These are phyloP conservation scores for Schizaphis graminum DNA, from an alignment of 2,888 invertebrate species.

Conservation along the genomic window DNA sequence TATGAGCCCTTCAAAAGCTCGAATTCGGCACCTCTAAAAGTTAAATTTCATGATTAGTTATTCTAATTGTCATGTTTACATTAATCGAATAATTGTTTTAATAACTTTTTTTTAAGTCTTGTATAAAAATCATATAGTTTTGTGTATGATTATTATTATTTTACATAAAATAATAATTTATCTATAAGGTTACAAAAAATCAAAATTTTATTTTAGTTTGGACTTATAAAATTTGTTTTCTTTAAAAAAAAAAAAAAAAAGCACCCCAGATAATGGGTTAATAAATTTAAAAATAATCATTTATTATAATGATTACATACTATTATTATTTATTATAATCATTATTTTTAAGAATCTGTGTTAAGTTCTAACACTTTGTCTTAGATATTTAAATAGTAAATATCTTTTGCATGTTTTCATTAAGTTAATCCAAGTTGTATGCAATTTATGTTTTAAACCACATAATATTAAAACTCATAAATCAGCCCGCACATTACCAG, in stretches of 20 bases:
- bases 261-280: background rate
- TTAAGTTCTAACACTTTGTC: background rate
- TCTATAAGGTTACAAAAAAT: background rate
- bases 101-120: background rate
- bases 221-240: background rate
- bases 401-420: background rate
- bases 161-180: background rate
- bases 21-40: background rate
- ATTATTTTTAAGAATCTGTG: background rate
- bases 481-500: constrained; percentile 36
- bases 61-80: background rate
- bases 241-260: too few species aligned
- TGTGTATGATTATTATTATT: background rate
- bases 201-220: background rate
- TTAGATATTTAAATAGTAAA: background rate
- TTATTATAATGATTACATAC: background rate
- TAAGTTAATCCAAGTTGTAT: background rate
- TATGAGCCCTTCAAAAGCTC: background rate
- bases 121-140: background rate
- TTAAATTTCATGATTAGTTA: background rate
- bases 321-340: background rate
- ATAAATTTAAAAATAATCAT: background rate
- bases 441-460: background rate
- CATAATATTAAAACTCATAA: constrained; percentile 23
- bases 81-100: background rate